Conservation (phyloP, 2,888 invertebrate species). For the Cheilosia variabilis region DNA sequence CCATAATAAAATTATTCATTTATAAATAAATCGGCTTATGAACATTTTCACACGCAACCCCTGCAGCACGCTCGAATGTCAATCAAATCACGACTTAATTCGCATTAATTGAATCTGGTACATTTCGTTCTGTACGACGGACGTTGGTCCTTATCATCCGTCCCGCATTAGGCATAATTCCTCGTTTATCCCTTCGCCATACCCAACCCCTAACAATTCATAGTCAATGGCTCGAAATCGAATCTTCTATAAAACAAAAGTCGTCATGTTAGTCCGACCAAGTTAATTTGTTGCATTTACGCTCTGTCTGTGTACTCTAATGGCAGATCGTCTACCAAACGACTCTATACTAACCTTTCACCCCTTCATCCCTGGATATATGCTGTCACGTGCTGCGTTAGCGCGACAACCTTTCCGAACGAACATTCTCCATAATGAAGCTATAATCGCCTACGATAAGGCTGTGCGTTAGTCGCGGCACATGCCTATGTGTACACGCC, state of each 20-base stretch:
- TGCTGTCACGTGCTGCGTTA: slow-evolving; percentile 65
- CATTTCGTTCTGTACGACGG: slow-evolving; percentile 32
- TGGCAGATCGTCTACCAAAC: slow-evolving; percentile 21
- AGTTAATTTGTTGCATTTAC: slow-evolving; percentile 64
- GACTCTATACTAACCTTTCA: slow-evolving; percentile 27
- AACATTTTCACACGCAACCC: slow-evolving; percentile 46
- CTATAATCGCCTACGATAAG: slow-evolving; percentile 72
- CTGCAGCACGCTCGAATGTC: slow-evolving; percentile 29
- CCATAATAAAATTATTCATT: slow-evolving; percentile 53
- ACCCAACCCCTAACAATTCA: no score
- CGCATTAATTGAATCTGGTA: slow-evolving; percentile 59
- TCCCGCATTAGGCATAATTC: slow-evolving; percentile 6
- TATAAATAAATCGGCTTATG: slow-evolving; percentile 51
- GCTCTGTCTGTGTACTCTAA: slow-evolving; percentile 20
- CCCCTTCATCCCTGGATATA: slow-evolving; percentile 44
- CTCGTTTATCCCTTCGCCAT: slow-evolving; percentile 16
- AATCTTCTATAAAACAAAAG: slow-evolving; percentile 56
- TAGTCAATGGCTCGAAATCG: no score
- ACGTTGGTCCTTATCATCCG: slow-evolving; percentile 40
- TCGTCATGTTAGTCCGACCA: slow-evolving; percentile 60
- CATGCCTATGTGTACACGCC: slow-evolving; percentile 66
- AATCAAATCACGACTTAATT: slow-evolving; percentile 63
- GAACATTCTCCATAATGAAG: slow-evolving; percentile 70
- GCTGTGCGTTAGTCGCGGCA: slow-evolving; percentile 66
- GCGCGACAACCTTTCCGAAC: slow-evolving; percentile 58